Conservation (phyloP, 37 sponge, comb jelly and placozoan species). For the Mnemiopsis leidyi region DNA sequence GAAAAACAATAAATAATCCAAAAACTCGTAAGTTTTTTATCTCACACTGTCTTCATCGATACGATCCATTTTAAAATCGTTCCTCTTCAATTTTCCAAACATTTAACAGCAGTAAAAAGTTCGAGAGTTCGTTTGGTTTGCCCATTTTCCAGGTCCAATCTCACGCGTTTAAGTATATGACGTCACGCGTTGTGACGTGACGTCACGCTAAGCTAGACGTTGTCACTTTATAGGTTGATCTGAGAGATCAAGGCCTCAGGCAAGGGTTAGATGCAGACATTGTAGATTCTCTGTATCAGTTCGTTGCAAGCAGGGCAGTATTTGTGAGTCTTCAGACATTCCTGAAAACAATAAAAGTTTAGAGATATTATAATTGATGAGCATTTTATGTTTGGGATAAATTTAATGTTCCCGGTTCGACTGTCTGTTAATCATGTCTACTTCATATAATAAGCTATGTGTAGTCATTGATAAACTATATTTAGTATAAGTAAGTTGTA, state of each 20-base stretch:
- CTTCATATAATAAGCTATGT: too few species aligned
- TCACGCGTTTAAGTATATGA: background rate
- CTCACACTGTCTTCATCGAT: background rate
- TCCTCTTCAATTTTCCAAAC: background rate
- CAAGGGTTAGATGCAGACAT: background rate
- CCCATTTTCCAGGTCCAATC: background rate
- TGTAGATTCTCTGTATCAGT: constrained; percentile 38
- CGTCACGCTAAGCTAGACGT: too few species aligned
- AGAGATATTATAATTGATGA: too few species aligned
- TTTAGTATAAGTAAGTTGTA: too few species aligned
- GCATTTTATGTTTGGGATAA: too few species aligned
- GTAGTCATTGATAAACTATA: too few species aligned
- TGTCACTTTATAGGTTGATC: background rate
- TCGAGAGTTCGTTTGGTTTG: background rate
- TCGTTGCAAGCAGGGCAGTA: constrained; percentile 46
- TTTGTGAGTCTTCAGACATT: constrained; percentile 43
- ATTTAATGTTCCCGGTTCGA: too few species aligned
- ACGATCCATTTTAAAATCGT: background rate
- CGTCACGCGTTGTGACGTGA: too few species aligned
- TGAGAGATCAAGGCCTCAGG: background rate
- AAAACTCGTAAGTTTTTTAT: background rate
- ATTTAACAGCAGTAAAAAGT: background rate
- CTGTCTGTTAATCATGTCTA: too few species aligned
- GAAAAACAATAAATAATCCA: background rate
- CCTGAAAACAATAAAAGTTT: background rate